Conservation (phyloP, 2,888 invertebrate species). For the Aphodius granarius region DNA sequence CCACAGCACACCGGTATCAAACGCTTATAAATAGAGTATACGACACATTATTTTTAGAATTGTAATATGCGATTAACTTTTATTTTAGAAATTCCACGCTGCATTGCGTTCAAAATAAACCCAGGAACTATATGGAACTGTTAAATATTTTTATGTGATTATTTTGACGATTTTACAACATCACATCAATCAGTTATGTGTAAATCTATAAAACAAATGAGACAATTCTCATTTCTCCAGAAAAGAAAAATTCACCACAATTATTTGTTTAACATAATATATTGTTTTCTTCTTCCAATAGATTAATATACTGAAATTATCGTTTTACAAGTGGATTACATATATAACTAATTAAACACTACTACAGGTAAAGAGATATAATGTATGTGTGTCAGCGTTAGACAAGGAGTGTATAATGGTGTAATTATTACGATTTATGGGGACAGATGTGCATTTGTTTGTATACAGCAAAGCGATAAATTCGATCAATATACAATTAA, state of each 20-base stretch:
- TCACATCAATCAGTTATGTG: no score
- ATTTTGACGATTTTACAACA: no score
- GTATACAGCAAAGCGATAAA: background rate
- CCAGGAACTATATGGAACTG: background rate
- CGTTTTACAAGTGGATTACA: no score
- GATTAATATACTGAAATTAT: no score
- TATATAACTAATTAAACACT: no score
- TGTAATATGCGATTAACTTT: constrained; percentile 6
- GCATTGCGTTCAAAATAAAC: constrained; percentile 10
- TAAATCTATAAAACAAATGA: no score
- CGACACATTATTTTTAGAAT: constrained; percentile 12
- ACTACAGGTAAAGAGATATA: no score
- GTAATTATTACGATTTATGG: background rate
- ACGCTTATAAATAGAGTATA: background rate
- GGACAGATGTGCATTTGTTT: background rate
- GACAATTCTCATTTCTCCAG: no score
- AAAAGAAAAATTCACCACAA: no score
- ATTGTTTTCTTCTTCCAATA: no score
- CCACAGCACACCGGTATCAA: background rate
- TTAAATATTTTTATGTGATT: background rate
- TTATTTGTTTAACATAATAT: no score
- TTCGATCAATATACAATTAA: background rate
- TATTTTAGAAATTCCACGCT: constrained; percentile 8
- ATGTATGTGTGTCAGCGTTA: background rate
- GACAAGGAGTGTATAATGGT: background rate